Conservation (phyloP, 2,797 vertebrate species). For the Cheirogaleus major region DNA sequence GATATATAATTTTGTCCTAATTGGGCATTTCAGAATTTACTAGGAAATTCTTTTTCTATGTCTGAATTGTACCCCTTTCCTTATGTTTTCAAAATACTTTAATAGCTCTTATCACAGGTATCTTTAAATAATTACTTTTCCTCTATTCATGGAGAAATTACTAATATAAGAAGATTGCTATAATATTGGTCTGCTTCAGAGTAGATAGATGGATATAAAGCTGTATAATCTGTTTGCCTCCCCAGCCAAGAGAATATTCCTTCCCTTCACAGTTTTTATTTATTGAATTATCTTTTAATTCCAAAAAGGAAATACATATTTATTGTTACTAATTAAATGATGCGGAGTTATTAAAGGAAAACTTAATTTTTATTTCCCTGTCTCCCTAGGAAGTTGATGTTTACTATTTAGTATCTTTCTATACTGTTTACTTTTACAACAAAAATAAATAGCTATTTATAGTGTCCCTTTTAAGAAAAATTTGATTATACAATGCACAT, state of each 20-base stretch:
- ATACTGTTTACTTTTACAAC: background rate
- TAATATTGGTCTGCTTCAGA: background rate
- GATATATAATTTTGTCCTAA: background rate
- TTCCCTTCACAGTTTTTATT: background rate
- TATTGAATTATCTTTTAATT: conserved; percentile 36
- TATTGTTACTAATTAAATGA: background rate
- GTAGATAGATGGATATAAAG: background rate
- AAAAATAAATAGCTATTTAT: background rate
- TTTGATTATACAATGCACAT: background rate
- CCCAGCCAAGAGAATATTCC: background rate
- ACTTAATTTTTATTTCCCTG: background rate
- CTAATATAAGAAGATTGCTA: background rate
- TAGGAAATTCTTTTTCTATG: background rate
- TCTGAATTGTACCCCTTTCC: background rate
- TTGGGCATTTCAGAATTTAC: background rate
- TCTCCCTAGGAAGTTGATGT: background rate
- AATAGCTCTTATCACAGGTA: background rate
- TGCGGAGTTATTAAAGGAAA: background rate
- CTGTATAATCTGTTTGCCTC: background rate
- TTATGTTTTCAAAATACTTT: conserved; percentile 12
- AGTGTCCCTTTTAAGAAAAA: background rate
- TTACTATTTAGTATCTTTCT: background rate
- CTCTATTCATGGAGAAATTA: background rate
- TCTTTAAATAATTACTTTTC: conserved; percentile 13
- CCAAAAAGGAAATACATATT: background rate